A percentile compares a stretch with the other conserved stretches of the same genome.
Evolutionary conservation across 1,140 invertebrate genomes (phyloP).

Genomic region (Atopsyche davidsoni): DNA sequence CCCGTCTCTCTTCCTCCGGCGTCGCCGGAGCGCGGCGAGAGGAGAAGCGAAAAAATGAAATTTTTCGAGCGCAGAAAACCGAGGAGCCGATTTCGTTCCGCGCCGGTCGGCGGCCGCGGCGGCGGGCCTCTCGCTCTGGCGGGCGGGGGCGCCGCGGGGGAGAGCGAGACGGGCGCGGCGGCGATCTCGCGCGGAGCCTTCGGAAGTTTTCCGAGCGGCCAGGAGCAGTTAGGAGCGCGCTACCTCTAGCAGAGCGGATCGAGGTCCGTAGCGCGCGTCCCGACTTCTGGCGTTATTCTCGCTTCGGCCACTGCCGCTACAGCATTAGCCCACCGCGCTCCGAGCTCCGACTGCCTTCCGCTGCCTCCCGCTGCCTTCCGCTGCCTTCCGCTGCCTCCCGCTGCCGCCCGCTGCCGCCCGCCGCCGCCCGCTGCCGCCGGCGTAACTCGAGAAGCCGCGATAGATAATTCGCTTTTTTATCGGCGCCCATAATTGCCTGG

Average conservation of each 20-base stretch:
- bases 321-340: slow-evolving; percentile 45
- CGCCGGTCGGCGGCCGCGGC: slow-evolving; percentile 37
- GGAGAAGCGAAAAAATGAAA: slow-evolving; percentile 19
- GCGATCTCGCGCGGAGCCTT: slow-evolving; percentile 31
- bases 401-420: background rate
- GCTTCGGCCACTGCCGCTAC: slow-evolving; percentile 47
- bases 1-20: background rate
- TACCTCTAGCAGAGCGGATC: slow-evolving; percentile 35
- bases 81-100: slow-evolving; percentile 32
- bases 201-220: slow-evolving; percentile 32
- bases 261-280: slow-evolving; percentile 29
- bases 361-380: background rate
- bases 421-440: background rate
- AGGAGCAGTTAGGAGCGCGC: slow-evolving; percentile 46
- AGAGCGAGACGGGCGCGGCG: slow-evolving; percentile 18
- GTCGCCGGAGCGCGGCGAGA: background rate
- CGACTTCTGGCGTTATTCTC: slow-evolving; percentile 52
- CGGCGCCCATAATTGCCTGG: slow-evolving; percentile 3
- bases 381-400: slow-evolving; percentile 29
- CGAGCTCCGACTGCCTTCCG: slow-evolving; percentile 34
- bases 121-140: slow-evolving; percentile 45
- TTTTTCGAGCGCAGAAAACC: slow-evolving; percentile 24
- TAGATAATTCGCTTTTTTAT: slow-evolving; percentile 16
- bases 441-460: slow-evolving; percentile 19
- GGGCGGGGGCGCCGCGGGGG: slow-evolving; percentile 35